Evolutionary conservation across 2,888 invertebrate genomes (phyloP).

Genomic region (Caenorhabditis plicata): DNA sequence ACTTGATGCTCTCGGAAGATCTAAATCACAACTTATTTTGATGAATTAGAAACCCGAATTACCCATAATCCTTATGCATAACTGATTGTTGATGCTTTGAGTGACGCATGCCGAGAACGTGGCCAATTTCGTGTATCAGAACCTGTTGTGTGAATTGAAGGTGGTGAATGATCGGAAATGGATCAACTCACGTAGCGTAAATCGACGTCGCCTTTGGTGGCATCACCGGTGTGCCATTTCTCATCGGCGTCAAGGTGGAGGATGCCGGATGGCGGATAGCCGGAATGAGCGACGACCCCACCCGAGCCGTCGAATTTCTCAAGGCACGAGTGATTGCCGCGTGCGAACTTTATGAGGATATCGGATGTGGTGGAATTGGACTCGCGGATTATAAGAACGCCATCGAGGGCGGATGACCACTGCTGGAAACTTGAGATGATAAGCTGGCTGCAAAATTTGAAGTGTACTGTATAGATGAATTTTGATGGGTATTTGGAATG

Average conservation of each 20-base stretch:
- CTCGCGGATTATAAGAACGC: too few relatives aligned
- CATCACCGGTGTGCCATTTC: conserved; percentile 25
- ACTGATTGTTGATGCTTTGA: conserved; percentile 47
- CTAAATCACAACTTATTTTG: too few relatives aligned
- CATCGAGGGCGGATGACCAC: too few relatives aligned
- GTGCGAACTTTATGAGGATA: too few relatives aligned
- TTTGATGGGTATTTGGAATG: too few relatives aligned
- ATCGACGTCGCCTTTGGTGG: conserved; percentile 16
- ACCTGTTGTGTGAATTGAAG: too few relatives aligned
- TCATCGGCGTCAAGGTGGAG: conserved; percentile 62
- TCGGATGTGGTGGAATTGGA: too few relatives aligned
- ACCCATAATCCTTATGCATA: conserved; percentile 62
- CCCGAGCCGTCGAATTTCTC: conserved; percentile 47
- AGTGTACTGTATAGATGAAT: too few relatives aligned
- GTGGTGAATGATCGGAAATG: too few relatives aligned
- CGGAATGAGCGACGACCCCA: conserved; percentile 59
- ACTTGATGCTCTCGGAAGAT: too few relatives aligned
- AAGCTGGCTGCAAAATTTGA: not conserved
- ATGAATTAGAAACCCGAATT: conserved; percentile 7
- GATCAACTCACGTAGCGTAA: conserved; percentile 33
- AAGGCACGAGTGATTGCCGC: too few relatives aligned
- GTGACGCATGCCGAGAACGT: conserved; percentile 60
- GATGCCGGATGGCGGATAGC: conserved; percentile 55
- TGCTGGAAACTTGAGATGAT: not conserved
- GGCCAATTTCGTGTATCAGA: conserved; percentile 62